Base-by-base conservation (phyloP, 2,888 invertebrate species). In the Thera obeliscata region DNA sequence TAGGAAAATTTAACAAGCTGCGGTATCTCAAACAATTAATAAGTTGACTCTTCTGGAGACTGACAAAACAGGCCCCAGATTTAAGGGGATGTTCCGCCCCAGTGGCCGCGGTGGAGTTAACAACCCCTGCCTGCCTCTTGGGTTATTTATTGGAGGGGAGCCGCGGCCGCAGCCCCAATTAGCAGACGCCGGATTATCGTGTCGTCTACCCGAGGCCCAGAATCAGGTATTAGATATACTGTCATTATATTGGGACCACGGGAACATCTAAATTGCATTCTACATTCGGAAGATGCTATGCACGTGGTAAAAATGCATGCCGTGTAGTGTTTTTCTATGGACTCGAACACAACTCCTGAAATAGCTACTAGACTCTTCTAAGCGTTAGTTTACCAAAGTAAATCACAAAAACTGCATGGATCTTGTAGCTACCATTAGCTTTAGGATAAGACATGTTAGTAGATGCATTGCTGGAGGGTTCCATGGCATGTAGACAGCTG, bases 181-280 rank as follows among this genome's bases (percentile, higher is more conserved):
- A 66, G 66, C 61, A 33, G 61, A 35, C 54, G 35, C 48, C 58
- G 66, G 67, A 62, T 59, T 67, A 62, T 62, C 62, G 54, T 54
- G 57, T 52, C 66, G 54, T 62, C 58, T 61, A 36, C 60, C 58
- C 57, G 54, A 11, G 22, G n/a, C 57, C 52, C 50, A 60, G 36
- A 49, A 56, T 56, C 41, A 7, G 5, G 7, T 52, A 63, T 48
- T 55, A 50, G 41, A 63, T 43, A 63, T 43, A 38, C 48, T 22
- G 9, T 38, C 22, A 48, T 36, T 38, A 9, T 56, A 36, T 48
- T 12, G 36, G 2, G 50, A n/a, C 50, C 57, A 43, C 49, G 46
- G 50, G 50, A n/a, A 9, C 41, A 41, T 22, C 1, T 7, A 56
- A 41, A 7, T 33, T 2, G 35, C 8, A 52, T 9, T 54, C 9